Conservation (phyloP, 2,888 invertebrate species). For the Drosophila pseudotalamancana region DNA sequence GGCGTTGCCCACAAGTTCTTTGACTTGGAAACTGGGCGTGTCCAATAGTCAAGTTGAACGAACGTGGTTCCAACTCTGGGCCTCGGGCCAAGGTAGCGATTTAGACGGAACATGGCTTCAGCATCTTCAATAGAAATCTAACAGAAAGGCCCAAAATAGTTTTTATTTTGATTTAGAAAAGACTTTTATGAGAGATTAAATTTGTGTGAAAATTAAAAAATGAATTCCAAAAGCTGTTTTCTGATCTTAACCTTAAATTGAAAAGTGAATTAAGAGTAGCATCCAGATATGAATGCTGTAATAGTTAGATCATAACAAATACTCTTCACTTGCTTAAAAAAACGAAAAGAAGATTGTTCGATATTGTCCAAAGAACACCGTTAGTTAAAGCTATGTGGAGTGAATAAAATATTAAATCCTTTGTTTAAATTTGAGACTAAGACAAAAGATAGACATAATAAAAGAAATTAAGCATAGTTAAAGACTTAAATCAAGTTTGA, state of each 20-base stretch:
- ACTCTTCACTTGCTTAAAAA: slow-evolving; percentile 5
- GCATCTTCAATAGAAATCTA: slow-evolving; percentile 56
- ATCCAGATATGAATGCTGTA: neutral
- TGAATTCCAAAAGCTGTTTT: too few species aligned
- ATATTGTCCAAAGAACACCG: neutral
- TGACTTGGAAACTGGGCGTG: slow-evolving; percentile 39
- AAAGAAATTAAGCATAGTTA: neutral
- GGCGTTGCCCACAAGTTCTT: slow-evolving; percentile 58
- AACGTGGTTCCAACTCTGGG: neutral
- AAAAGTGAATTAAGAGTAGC: neutral
- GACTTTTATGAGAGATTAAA: slow-evolving; percentile 8
- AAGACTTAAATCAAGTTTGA: neutral
- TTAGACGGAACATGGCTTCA: slow-evolving; percentile 1
- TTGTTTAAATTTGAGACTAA: neutral
- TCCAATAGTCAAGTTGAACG: slow-evolving; percentile 11
- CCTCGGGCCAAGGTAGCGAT: neutral
- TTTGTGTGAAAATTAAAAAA: neutral
- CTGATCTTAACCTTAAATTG: neutral
- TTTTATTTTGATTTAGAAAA: neutral
- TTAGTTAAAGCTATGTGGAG: neutral
- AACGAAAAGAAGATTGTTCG: neutral
- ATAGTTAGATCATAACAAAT: neutral
- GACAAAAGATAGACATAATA: neutral
- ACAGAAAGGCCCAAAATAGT: slow-evolving; percentile 15
- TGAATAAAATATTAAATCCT: neutral